Percentiles rank a stretch among this genome's conserved stretches.
These are phyloP conservation scores for Jacana jacana DNA, from an alignment of 2,113 vertebrate genomes.

Conservation along the genomic window DNA sequence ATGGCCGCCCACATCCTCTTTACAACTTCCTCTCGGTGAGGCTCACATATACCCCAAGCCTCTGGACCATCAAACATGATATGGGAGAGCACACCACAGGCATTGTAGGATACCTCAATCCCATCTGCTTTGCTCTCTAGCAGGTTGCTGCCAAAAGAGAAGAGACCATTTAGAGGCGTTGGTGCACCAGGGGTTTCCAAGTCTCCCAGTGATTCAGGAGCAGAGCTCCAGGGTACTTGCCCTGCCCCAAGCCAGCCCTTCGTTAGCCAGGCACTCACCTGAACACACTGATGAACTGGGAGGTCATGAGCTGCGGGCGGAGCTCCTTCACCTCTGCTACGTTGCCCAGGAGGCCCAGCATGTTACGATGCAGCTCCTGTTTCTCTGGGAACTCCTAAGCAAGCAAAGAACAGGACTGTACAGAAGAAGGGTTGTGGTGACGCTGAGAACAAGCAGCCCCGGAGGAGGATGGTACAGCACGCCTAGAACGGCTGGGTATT, in stretches of 20 bases:
- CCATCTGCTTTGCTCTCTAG: conserved; percentile 96
- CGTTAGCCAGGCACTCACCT: conserved; percentile 72
- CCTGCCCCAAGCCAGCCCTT: neutral
- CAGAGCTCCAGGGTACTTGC: neutral
- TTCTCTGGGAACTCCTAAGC: conserved; percentile 96
- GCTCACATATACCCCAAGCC: conserved; percentile 89
- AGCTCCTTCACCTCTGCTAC: conserved; percentile 93
- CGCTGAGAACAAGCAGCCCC: neutral
- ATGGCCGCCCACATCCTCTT: conserved; percentile 96
- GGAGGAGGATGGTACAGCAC: neutral
- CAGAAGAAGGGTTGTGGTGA: neutral
- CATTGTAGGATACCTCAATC: conserved; percentile 97
- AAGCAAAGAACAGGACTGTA: neutral
- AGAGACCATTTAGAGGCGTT: neutral
- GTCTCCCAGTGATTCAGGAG: neutral
- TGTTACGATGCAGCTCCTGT: conserved; percentile 96
- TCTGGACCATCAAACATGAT: conserved; percentile 96
- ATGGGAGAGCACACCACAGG: conserved; percentile 95
- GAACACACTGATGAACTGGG: conserved; percentile 95
- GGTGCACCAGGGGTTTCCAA: neutral
- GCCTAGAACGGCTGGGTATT: neutral
- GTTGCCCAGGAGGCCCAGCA: conserved; percentile 94
- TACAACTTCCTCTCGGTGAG: conserved; percentile 86
- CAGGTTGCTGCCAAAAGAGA: conserved; percentile 80
- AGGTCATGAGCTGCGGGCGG: conserved; percentile 92